Evolutionary conservation across 2,888 invertebrate species (phyloP).

Genomic region (Penaeus monodon): DNA sequence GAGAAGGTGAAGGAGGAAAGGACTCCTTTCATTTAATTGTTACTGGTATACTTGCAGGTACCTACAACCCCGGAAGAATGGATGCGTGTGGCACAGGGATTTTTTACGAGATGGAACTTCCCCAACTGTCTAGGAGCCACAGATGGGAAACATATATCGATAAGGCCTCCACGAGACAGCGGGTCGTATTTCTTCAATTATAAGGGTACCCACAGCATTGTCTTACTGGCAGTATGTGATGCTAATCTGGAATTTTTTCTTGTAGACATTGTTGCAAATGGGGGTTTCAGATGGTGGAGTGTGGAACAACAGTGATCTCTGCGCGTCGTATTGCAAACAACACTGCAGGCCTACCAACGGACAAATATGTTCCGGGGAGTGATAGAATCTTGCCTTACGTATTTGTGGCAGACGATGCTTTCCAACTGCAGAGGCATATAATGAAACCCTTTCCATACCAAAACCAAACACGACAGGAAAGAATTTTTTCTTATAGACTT

Average conservation of each 20-base stretch:
- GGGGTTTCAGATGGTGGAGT: constrained; percentile 38
- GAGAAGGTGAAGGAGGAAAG: no score
- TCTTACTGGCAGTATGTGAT: constrained; percentile 46
- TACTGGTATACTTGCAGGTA: no score
- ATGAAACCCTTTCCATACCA: constrained; percentile 43
- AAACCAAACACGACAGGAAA: no score
- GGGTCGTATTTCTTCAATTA: constrained; percentile 41
- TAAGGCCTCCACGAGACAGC: constrained; percentile 30
- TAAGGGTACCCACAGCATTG: constrained; percentile 48
- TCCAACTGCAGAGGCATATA: constrained; percentile 40
- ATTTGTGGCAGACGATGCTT: constrained; percentile 43
- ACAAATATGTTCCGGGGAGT: constrained; percentile 26
- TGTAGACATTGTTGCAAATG: constrained; percentile 37
- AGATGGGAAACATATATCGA: constrained; percentile 31
- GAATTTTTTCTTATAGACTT: no score
- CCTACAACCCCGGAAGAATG: no score
- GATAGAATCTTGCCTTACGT: constrained; percentile 37
- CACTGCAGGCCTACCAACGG: constrained; percentile 40
- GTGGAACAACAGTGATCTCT: constrained; percentile 38
- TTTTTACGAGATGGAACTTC: no score
- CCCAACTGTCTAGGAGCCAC: no score
- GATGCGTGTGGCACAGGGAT: no score
- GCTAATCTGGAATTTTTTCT: constrained; percentile 35
- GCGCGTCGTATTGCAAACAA: no score
- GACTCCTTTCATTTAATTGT: no score